Evolutionary conservation across 2,888 invertebrate species (phyloP).

Genomic region (Tanypteryx hageni): DNA sequence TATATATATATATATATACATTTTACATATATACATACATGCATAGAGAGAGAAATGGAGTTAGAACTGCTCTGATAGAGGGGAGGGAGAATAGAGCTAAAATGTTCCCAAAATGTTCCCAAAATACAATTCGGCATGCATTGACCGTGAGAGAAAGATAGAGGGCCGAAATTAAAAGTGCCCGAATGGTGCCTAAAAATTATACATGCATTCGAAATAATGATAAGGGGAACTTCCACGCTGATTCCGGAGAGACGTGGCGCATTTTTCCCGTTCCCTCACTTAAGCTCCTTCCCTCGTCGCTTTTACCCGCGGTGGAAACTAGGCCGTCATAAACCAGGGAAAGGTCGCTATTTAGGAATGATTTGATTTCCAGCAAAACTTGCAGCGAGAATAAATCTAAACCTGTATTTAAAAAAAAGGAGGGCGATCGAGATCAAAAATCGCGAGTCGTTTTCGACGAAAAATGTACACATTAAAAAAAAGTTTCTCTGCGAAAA

Average conservation of each 20-base stretch:
- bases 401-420: not conserved
- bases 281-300: not conserved
- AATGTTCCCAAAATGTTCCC: not conserved
- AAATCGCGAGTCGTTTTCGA: not conserved
- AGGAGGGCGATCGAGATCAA: not conserved
- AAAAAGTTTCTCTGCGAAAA: not conserved
- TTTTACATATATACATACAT: not conserved
- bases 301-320: not conserved
- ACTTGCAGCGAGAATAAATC: not conserved
- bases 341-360: not conserved
- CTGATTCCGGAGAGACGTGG: not conserved
- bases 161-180: slow-evolving; percentile 9
- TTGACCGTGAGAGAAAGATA: not conserved
- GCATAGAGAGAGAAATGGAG: not conserved
- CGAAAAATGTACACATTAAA: not conserved
- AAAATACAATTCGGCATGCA: not conserved
- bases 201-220: slow-evolving; percentile 28
- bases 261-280: not conserved
- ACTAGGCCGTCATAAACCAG: not conserved
- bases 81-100: not conserved
- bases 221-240: not conserved
- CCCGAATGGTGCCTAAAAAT: not conserved
- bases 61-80: not conserved
- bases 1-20: too few relatives aligned
- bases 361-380: not conserved